These are phyloP conservation scores for Phalloptychus januarius DNA, from an alignment of 2,797 vertebrate genomes.

Conservation along the genomic window DNA sequence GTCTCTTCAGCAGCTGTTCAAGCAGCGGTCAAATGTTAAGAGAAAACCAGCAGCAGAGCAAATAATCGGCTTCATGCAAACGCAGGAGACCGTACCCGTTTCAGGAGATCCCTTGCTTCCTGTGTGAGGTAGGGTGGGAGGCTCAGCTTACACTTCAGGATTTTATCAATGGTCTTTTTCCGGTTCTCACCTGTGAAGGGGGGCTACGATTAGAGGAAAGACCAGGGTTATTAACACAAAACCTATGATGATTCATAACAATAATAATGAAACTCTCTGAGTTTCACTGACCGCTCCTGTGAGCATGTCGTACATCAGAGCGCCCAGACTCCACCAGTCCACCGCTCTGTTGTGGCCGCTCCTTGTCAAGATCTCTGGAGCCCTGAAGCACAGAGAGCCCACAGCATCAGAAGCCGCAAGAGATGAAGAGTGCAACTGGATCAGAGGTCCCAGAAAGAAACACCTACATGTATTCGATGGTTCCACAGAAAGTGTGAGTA, in stretches of 20 bases:
- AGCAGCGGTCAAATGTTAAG: constrained; percentile 28
- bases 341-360: constrained; percentile 98
- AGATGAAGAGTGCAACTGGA: not conserved
- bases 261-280: not conserved
- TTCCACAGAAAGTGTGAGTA: constrained; percentile 98
- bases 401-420: not conserved
- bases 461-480: constrained; percentile 95
- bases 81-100: constrained; percentile 83
- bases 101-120: constrained; percentile 98
- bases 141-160: constrained; percentile 98
- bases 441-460: not conserved
- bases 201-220: constrained; percentile 74
- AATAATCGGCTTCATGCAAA: not conserved
- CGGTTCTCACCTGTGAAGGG: constrained; percentile 97
- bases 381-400: constrained; percentile 77
- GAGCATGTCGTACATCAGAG: constrained; percentile 99
- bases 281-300: constrained; percentile 95
- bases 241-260: not conserved
- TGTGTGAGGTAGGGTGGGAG: constrained; percentile 99
- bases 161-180: constrained; percentile 99
- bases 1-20: constrained; percentile 95
- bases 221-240: not conserved
- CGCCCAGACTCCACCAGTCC: constrained; percentile 99
- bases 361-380: constrained; percentile 98
- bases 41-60: not conserved